Percentiles rank a stretch among this genome's conserved stretches.
Evolutionary conservation across 2,797 vertebrate species (phyloP).

Genomic region (Dryobates pubescens): DNA sequence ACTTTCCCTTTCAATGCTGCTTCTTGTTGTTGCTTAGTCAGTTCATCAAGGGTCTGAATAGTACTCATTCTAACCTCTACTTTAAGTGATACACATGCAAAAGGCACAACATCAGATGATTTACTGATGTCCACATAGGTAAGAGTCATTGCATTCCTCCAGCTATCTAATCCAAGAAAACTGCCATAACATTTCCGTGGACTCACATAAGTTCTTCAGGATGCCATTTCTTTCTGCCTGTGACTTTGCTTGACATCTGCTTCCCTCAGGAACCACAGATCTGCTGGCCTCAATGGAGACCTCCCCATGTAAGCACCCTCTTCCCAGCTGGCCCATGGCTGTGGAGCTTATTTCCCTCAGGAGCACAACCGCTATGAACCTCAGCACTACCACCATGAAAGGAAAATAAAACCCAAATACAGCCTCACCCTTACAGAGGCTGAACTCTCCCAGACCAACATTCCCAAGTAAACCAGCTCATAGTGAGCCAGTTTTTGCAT

Average conservation of each 20-base stretch:
- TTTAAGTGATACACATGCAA: not conserved
- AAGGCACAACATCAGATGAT: not conserved
- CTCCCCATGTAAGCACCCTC: rapidly evolving
- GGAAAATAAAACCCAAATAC: not conserved
- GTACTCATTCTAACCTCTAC: not conserved
- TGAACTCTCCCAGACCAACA: not conserved
- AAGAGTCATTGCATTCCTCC: not conserved
- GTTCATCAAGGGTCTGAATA: not conserved
- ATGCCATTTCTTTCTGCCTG: not conserved
- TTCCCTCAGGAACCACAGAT: not conserved
- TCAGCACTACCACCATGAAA: not conserved
- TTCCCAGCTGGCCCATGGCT: not conserved
- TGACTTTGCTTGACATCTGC: not conserved
- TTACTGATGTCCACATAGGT: not conserved
- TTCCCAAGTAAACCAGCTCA: not conserved
- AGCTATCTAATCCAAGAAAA: not conserved
- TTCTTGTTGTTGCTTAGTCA: not conserved
- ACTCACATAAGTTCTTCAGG: not conserved
- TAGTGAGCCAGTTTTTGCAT: not conserved
- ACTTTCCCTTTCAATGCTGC: not conserved
- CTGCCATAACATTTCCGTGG: not conserved
- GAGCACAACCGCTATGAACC: not conserved
- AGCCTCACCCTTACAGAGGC: not conserved
- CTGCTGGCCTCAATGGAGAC: not conserved
- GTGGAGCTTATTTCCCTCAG: not conserved